Conservation (phyloP, 2,888 invertebrate genomes). For the Ypsolopha sequella region DNA sequence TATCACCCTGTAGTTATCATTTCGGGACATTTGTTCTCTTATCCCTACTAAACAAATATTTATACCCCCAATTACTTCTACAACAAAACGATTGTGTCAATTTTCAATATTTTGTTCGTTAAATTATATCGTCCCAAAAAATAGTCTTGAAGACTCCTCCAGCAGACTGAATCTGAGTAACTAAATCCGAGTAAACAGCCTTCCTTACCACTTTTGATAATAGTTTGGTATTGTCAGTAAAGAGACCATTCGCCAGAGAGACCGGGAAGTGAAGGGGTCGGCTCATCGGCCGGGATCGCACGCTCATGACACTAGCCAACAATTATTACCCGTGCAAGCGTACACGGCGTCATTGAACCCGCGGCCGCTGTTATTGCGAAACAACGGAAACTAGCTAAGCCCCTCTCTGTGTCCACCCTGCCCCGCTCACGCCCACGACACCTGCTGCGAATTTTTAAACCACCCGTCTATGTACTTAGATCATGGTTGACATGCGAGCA, state of each 20-base stretch:
- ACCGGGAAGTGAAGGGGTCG: conserved; percentile 35
- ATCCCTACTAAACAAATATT: too few species aligned
- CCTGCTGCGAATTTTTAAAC: conserved; percentile 67
- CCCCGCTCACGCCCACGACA: conserved; percentile 22
- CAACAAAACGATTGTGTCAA: too few species aligned
- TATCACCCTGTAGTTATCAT: too few species aligned
- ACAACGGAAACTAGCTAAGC: conserved; percentile 66
- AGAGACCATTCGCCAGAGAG: neutral
- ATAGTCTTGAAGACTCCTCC: too few species aligned
- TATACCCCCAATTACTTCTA: too few species aligned
- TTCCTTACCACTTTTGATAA: too few species aligned
- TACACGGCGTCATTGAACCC: conserved; percentile 64
- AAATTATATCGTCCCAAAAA: too few species aligned
- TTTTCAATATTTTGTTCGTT: too few species aligned
- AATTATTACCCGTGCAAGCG: conserved; percentile 45
- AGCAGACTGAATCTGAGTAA: too few species aligned
- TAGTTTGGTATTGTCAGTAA: too few species aligned
- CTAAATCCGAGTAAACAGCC: too few species aligned
- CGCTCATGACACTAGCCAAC: conserved; percentile 46
- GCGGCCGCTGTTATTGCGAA: conserved; percentile 54
- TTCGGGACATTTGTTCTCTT: too few species aligned
- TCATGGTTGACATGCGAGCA: conserved; percentile 30
- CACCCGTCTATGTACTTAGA: conserved; percentile 34
- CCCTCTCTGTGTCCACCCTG: conserved; percentile 17
- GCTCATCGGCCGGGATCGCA: conserved; percentile 16